Conservation (phyloP, 2,888 invertebrate genomes). For the Oscheius sp. region DNA sequence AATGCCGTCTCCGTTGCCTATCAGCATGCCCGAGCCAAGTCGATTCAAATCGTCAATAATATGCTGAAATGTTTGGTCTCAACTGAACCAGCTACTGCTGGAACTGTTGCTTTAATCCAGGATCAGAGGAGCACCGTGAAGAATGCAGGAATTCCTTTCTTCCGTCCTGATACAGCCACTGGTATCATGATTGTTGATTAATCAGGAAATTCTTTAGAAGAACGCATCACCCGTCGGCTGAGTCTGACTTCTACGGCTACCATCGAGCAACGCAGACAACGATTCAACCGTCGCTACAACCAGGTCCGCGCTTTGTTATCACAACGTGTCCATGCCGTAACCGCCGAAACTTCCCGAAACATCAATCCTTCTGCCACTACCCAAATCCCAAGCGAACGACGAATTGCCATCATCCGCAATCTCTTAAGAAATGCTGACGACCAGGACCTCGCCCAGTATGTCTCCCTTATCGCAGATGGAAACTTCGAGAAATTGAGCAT, state of each 20-base stretch:
- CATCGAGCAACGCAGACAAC: conserved; percentile 37
- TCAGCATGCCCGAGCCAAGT: conserved; percentile 51
- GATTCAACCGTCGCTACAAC: conserved; percentile 45
- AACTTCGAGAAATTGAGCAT: conserved; percentile 42
- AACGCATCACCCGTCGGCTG: conserved; percentile 44
- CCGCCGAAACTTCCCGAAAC: not conserved
- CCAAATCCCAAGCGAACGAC: conserved; percentile 32
- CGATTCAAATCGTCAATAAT: conserved; percentile 47
- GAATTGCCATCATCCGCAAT: conserved; percentile 40
- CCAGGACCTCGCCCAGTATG: conserved; percentile 42
- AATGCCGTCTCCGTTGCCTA: conserved; percentile 55
- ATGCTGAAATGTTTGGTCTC: conserved; percentile 48
- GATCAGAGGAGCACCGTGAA: not conserved
- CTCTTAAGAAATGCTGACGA: conserved; percentile 47
- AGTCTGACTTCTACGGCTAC: conserved; percentile 41
- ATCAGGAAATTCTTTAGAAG: conserved; percentile 28
- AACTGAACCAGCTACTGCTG: conserved; percentile 40
- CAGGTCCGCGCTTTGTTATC: conserved; percentile 30
- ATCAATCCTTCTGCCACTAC: not conserved
- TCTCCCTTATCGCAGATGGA: conserved; percentile 47
- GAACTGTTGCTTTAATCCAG: conserved; percentile 40
- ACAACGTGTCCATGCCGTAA: conserved; percentile 14
- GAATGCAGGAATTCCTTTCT: conserved; percentile 50
- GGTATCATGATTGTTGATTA: conserved; percentile 1
- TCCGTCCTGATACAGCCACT: conserved; percentile 46